Conservation (phyloP, 1,140 invertebrate species). For the Ruditapes philippinarum region DNA sequence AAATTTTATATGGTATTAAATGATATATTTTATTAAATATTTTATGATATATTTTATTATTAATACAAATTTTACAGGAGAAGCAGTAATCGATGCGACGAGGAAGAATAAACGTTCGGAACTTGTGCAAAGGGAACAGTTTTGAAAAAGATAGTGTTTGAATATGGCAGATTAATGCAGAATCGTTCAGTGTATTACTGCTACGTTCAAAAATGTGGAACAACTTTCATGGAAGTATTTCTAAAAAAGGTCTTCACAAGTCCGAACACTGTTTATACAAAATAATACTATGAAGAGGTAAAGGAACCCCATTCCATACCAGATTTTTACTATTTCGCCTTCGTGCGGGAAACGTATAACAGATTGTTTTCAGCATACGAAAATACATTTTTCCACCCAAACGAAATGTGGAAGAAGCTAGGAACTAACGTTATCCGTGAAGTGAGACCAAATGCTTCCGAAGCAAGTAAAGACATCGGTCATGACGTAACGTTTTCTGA, state of each 20-base stretch:
- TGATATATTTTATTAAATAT: too few relatives aligned
- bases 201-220: constrained; percentile 5
- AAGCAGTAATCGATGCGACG: background rate
- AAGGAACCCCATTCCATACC: background rate
- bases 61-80: background rate
- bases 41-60: too few relatives aligned
- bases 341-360: background rate
- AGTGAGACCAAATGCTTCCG: background rate
- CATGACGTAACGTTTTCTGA: background rate
- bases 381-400: background rate
- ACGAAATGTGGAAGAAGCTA: background rate
- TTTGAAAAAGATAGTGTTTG: background rate
- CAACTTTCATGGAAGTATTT: background rate
- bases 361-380: background rate
- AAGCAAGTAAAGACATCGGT: background rate
- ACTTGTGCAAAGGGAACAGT: background rate
- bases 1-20: too few relatives aligned
- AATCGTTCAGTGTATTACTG: constrained; percentile 15
- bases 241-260: background rate
- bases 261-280: background rate
- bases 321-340: background rate
- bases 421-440: background rate
- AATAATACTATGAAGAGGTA: background rate
- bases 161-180: background rate
- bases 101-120: background rate